Evolutionary conservation across 2,888 invertebrate genomes (phyloP), one percentile per base, ranked within the genome.

Genomic region (Andrena trimmerana): DNA sequence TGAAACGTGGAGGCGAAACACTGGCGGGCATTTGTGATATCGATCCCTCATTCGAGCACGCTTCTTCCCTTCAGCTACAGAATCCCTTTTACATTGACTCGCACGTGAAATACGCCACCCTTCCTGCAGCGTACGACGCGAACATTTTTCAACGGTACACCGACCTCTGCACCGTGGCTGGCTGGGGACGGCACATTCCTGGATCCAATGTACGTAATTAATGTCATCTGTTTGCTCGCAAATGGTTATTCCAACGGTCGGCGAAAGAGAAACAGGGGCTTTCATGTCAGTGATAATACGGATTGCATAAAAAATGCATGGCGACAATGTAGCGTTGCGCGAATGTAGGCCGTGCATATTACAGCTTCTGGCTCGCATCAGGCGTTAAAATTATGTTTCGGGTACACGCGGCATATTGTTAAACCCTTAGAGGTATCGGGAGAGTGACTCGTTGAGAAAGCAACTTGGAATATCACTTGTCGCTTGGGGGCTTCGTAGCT

Each of bases 111-210:
- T 88, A 86, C 60, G 82, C 81, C 31, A 60, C 59, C 31, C 69
- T 91, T 20, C 91, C 91, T 16, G 5, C 1, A 7, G 31, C 13
- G 29, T 84, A 78, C 69, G 78, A 84, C 24, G 59, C 73, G 16
- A 20, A 86, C 50, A 69, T 90, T 50, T 86, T 85, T 60, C 66
- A 86, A 36, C 76, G 65, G 42, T 80, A 86, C 33, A 71, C 52
- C 27, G 31, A 73, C 3, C 62, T 62, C 16, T 91, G 91, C 63
- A 62, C 73, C 6, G 84, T 86, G 2, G 63, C 81, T 69, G 91
- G 91, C 20, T 91, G 91, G 91, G 91, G 91, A 52, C 79, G 72
- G 70, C 69, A 73, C 42, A 67, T 75, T 10, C 83, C 87, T 59
- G 69, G 42, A 16, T 87, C 81, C 33, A 27, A 76, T 27, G 88